Evolutionary conservation across 1,140 invertebrate genomes (phyloP), one percentile per base, ranked within the genome.

Genomic region (Sesamia nonagrioides): DNA sequence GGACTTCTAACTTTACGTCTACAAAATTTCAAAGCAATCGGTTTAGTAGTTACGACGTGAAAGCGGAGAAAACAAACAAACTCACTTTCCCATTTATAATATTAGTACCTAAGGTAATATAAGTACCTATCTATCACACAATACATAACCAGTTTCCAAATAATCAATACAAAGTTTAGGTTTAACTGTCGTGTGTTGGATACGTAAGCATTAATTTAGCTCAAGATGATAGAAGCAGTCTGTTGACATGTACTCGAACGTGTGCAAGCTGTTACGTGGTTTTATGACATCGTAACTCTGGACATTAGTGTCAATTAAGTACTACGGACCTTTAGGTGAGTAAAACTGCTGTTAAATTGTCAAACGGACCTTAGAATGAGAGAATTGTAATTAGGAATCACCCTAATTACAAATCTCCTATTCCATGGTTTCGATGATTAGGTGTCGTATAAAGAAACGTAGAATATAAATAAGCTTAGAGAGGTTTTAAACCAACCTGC

Each of bases 201-300:
- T 71, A 71, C n/a, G 50, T 71, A 37, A 71, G 21, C 68, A 71
- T 54, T 52, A 71, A 71, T 71, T 54, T 71, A 54, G 68, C 48
- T 71, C 15, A 54, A 54, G 48, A 54, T 37, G 52, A 71, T 71
- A 71, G 68, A 52, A 52, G 54, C 68, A 71, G 50, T 54, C 8
- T 71, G 68, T 37, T 71, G 68, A 71, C 66, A 48, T 48, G 15
- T 35, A 35, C 54, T 68, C 8, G 8, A 11, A 66, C 37, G 68
- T 54, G 33, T 37, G 8, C 68, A 71, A 71, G 68, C 68, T 71
- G 68, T 52, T 71, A 27, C 42, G 8, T 8, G 50, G 27, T 71
- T 71, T 71, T 71, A 71, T 54, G 50, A 27, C 68, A 17, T 71
- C 68, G 68, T 71, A 71, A 71, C 68, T 71, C n/a, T 18, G n/a